phyloP scores from a whole-genome alignment of 2,888 invertebrate genomes.

The Hipparchia sbordonii region DNA sequence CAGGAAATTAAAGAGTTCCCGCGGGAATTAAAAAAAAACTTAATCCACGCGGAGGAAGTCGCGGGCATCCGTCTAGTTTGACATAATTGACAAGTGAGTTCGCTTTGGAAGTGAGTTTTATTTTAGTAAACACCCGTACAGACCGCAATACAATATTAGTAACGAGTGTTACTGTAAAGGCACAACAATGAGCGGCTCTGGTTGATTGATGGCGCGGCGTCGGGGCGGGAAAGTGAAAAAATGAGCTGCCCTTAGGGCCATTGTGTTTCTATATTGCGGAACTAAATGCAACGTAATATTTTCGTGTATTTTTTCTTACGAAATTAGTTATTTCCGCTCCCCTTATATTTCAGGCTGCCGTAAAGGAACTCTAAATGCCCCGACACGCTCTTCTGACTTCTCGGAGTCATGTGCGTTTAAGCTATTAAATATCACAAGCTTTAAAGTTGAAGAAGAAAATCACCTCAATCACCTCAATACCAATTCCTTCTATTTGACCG shows the following conservation, averaged over 20 bases:
- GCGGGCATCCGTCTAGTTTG: too few relatives aligned
- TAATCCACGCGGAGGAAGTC: too few relatives aligned
- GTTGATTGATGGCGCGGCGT: slow-evolving; percentile 41
- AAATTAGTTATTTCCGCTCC: not conserved
- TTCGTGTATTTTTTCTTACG: not conserved
- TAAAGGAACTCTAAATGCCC: not conserved
- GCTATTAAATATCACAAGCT: too few relatives aligned
- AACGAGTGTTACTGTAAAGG: slow-evolving; percentile 35
- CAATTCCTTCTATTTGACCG: too few relatives aligned
- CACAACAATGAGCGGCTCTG: slow-evolving; percentile 34
- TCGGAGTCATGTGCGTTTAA: too few relatives aligned
- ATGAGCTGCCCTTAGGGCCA: slow-evolving; percentile 30
- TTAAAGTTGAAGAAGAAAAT: too few relatives aligned
- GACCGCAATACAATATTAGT: slow-evolving; percentile 36
- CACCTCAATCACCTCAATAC: too few relatives aligned
- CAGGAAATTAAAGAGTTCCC: too few relatives aligned
- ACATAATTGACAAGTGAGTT: too few relatives aligned
- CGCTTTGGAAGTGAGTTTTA: too few relatives aligned
- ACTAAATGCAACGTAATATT: slow-evolving; percentile 37
- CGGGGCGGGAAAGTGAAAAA: slow-evolving; percentile 37
- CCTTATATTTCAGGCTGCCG: not conserved
- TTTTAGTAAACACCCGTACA: not conserved
- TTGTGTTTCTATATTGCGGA: slow-evolving; percentile 36
- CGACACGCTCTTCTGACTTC: too few relatives aligned
- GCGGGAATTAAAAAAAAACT: too few relatives aligned